Base-by-base conservation (phyloP, 2,113 vertebrate genomes). In the Columba livia region DNA sequence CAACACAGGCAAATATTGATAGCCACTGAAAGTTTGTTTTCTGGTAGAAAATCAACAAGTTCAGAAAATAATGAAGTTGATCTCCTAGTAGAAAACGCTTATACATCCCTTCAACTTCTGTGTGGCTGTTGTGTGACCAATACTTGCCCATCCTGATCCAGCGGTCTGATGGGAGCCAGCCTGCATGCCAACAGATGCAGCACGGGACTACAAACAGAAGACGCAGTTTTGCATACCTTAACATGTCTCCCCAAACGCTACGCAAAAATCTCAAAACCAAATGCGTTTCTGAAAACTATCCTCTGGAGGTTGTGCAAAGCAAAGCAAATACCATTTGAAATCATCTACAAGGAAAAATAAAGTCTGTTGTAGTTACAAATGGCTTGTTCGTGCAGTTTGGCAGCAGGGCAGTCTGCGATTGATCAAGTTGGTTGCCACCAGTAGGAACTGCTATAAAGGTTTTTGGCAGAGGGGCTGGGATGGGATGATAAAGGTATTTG, bases 391-490 rank as follows among this genome's bases (percentile, higher is more conserved):
- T 19, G 12, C 34, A 90, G 79, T 89, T 96, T 82, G 83, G 82
- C 42, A 90, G 75, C 79, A 92, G 75, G 57, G 75, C 77, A 88
- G 57, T 20, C 60, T 80, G 64, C 2, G 25, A 89, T 69, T 82
- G 89, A 93, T 85, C 66, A 75, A 77, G 69, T 5, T 80, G 66
- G 61, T 73, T 85, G 57, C 66, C 79, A 94, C 67, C 56, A 82
- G 71, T 56, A 67, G 64, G 64, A 93, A 90, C 18, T 0, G 0
- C 56, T 81, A 53, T n/a, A 88, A 73, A 80, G 56, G 24, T 32
- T 92, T 96, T 57, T 86, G 96, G 93, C 75, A 90, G 65, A 67
- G 25, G 6, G 17, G 84, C 53, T 40, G n/a, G 42, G 38, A 86
- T 88, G 65, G 53, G 19, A 80, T 78, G 69, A 91, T 48, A 32